Conservation (phyloP, 2,113 vertebrate species). For the Phocoena sinus region DNA sequence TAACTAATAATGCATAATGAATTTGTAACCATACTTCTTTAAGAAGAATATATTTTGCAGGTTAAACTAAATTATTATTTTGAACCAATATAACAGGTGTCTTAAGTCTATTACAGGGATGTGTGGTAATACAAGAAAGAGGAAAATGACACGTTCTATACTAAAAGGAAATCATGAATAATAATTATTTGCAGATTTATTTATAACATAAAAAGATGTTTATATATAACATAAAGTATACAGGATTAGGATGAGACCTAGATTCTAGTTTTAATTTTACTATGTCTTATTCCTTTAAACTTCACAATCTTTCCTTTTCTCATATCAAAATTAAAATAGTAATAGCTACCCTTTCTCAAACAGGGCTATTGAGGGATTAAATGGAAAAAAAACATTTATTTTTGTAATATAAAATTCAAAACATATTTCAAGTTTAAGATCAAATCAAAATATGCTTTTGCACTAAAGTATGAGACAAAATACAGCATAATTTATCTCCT, state of each 20-base stretch:
- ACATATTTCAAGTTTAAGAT: not conserved
- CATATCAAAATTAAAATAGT: not conserved
- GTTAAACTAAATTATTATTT: conserved; percentile 12
- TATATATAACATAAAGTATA: not conserved
- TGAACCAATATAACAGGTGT: not conserved
- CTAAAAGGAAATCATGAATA: not conserved
- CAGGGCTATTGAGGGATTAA: not conserved
- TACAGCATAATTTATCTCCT: not conserved
- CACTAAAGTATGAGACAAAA: not conserved
- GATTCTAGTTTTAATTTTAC: not conserved
- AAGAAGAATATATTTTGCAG: not conserved
- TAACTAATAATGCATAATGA: not conserved
- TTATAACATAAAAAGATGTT: not conserved
- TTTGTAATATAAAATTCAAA: not conserved
- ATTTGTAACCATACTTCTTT: not conserved
- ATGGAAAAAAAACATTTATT: not conserved
- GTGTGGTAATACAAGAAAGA: not conserved
- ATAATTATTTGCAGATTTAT: not conserved
- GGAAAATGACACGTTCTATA: not conserved
- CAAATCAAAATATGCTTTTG: not conserved
- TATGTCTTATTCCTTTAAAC: not conserved
- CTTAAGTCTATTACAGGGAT: not conserved
- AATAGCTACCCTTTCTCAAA: not conserved
- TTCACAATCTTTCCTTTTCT: not conserved
- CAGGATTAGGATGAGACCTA: not conserved